Conservation (phyloP, 1,140 invertebrate species). For the Archegozetes longisetosus region DNA sequence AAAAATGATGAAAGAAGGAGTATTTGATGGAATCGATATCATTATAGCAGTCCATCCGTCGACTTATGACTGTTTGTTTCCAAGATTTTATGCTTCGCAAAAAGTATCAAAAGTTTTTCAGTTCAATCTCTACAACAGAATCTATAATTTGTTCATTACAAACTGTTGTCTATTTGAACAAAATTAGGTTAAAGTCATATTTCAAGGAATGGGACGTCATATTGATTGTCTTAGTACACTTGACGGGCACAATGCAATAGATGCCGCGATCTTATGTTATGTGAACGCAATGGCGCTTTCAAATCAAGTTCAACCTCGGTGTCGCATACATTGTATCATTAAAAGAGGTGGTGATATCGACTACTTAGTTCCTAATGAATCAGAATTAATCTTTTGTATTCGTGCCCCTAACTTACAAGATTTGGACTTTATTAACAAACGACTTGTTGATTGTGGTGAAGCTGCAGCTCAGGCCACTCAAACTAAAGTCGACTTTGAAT, state of each 20-base stretch:
- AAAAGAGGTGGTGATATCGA: not conserved
- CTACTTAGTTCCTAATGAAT: not conserved
- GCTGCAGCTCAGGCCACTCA: not conserved
- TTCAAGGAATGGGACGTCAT: not conserved
- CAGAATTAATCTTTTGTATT: not conserved
- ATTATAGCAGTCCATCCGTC: slow-evolving; percentile 31
- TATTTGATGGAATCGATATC: slow-evolving; percentile 28
- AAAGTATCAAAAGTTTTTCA: not conserved
- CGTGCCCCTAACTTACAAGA: not conserved
- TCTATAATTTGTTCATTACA: not conserved
- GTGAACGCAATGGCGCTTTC: not conserved
- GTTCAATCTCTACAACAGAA: not conserved
- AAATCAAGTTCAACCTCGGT: not conserved
- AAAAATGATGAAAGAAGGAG: slow-evolving; percentile 25
- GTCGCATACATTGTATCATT: not conserved
- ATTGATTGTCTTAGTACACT: not conserved
- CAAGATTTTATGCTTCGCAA: not conserved
- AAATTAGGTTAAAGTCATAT: not conserved
- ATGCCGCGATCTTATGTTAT: not conserved
- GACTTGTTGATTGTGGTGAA: not conserved
- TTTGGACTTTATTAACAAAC: not conserved
- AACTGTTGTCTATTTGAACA: not conserved
- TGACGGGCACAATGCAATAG: not conserved
- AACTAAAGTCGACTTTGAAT: not conserved
- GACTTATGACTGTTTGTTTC: not conserved